Evolutionary conservation across 2,888 invertebrate species (phyloP).

Genomic region (Agrochola macilenta): DNA sequence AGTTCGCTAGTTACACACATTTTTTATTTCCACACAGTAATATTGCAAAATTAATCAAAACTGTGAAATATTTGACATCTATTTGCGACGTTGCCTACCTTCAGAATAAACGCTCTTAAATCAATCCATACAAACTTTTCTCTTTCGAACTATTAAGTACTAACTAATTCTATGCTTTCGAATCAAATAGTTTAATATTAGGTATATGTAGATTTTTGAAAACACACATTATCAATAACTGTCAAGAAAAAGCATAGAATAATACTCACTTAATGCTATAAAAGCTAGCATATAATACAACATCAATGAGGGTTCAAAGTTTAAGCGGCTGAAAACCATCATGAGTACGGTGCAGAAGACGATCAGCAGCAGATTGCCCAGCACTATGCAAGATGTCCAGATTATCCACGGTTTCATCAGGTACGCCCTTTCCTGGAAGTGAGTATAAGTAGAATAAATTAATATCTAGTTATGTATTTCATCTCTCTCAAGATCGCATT

Average conservation of each 20-base stretch:
- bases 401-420: slow-evolving; percentile 85
- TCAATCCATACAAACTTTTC: background rate
- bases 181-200: background rate
- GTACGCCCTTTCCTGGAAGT: slow-evolving; percentile 77
- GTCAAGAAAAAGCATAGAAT: background rate
- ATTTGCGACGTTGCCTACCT: no score
- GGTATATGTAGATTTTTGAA: background rate
- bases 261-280: slow-evolving; percentile 76
- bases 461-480: background rate
- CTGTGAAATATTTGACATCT: no score
- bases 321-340: slow-evolving; percentile 73
- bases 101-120: no score
- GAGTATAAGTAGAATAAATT: slow-evolving; percentile 31
- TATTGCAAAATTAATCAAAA: no score
- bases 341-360: slow-evolving; percentile 79
- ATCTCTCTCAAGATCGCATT: background rate
- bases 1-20: no score
- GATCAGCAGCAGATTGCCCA: slow-evolving; percentile 76
- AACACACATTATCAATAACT: background rate
- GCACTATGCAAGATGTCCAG: slow-evolving; percentile 82
- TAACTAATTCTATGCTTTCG: background rate
- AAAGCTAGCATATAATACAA: slow-evolving; percentile 77
- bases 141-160: background rate
- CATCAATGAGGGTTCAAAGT: slow-evolving; percentile 69
- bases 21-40: no score